phyloP scores from a whole-genome alignment of 2,888 invertebrate genomes.

The Eumerus sabulonum region DNA sequence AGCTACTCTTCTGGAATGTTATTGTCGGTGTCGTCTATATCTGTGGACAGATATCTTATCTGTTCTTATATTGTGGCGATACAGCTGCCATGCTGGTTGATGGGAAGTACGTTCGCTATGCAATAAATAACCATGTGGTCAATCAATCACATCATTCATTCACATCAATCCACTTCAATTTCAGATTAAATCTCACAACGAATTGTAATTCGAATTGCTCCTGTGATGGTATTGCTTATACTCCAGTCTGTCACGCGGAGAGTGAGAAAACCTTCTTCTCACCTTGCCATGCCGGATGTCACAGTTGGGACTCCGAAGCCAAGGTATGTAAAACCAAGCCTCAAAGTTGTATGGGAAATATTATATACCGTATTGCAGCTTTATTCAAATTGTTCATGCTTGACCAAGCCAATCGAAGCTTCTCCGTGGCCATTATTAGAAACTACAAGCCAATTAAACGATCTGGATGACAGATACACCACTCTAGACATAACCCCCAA shows the following conservation, averaged over 20 bases:
- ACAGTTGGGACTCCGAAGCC: slow-evolving; percentile 73
- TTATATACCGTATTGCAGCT: slow-evolving; percentile 69
- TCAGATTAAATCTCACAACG: slow-evolving; percentile 79
- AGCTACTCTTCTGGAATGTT: slow-evolving; percentile 83
- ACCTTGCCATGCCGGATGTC: slow-evolving; percentile 87
- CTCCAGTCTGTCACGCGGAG: slow-evolving; percentile 83
- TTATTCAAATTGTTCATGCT: slow-evolving; percentile 73
- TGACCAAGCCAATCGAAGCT: neutral
- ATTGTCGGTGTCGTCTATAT: slow-evolving; percentile 81
- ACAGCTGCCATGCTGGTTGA: slow-evolving; percentile 72
- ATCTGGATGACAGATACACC: too few species aligned
- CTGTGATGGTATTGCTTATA: slow-evolving; percentile 82
- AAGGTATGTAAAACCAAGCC: slow-evolving; percentile 69
- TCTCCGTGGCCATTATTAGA: neutral
- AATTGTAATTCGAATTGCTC: slow-evolving; percentile 82
- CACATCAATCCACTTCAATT: neutral
- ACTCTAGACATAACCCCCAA: slow-evolving; percentile 18
- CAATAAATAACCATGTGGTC: too few species aligned
- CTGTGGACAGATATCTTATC: slow-evolving; percentile 80
- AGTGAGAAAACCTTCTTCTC: slow-evolving; percentile 83
- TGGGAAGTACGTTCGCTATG: slow-evolving; percentile 69
- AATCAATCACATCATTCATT: too few species aligned
- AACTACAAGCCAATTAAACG: too few species aligned
- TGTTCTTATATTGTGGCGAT: slow-evolving; percentile 81
- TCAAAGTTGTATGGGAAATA: neutral